Percentiles rank a stretch among this genome's conserved stretches.
These are phyloP conservation scores for Pocillopora grandis DNA, from an alignment of 92 coral and sea anemone genomes.

Conservation along the genomic window DNA sequence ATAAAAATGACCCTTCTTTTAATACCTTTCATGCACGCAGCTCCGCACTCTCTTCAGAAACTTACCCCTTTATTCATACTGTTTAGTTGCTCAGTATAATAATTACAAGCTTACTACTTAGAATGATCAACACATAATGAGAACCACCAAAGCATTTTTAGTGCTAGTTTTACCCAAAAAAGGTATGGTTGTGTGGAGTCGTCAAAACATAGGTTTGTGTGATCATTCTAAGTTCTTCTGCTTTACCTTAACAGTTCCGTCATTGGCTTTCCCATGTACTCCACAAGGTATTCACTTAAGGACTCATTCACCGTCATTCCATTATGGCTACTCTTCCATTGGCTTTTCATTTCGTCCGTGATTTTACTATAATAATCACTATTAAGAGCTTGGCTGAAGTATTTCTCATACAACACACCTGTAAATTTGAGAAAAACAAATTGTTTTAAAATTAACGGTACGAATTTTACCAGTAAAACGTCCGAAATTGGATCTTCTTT, in stretches of 20 bases:
- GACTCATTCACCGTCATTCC: constrained; percentile 72
- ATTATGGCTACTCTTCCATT: constrained; percentile 61
- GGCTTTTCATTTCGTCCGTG: constrained; percentile 50
- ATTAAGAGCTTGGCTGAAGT: constrained; percentile 41
- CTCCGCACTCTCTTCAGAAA: too few relatives aligned
- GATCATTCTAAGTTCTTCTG: not conserved
- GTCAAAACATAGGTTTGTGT: not conserved
- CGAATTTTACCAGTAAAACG: too few relatives aligned
- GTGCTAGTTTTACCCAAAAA: too few relatives aligned
- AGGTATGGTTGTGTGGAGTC: too few relatives aligned
- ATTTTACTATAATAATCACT: constrained; percentile 53
- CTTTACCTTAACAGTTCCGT: constrained; percentile 64
- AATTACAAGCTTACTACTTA: too few relatives aligned
- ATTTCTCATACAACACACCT: constrained; percentile 83
- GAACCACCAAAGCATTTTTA: too few relatives aligned
- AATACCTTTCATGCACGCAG: too few relatives aligned
- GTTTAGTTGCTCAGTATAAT: too few relatives aligned
- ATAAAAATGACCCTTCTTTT: too few relatives aligned
- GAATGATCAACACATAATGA: too few relatives aligned
- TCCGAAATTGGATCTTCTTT: too few relatives aligned
- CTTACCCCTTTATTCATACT: too few relatives aligned
- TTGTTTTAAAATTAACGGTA: not conserved
- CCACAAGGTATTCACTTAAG: constrained; percentile 69
- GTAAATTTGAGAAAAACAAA: not conserved
- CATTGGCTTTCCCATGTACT: constrained; percentile 84